Base-by-base conservation (phyloP, 1,140 invertebrate species). In the Drosophila athabasca region DNA sequence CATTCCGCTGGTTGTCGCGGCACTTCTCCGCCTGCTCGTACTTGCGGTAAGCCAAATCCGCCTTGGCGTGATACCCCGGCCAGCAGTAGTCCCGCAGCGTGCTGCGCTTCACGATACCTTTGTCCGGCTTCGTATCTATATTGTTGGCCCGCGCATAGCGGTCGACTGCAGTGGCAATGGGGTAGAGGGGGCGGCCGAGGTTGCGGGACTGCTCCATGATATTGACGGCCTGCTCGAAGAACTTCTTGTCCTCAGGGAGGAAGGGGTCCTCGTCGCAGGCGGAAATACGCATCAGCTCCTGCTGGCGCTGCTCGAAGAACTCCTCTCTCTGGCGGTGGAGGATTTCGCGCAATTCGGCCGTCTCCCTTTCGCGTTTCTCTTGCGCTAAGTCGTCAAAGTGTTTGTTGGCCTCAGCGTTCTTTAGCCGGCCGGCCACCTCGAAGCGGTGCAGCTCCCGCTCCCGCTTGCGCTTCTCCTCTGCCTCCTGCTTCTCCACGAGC, bases 21-120 rank as follows among this genome's bases (percentile, higher is more conserved):
- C 83, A 88, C 6, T 41, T 62, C 24, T 89, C 76, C 0, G 67
- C 61, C 43, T 89, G 84, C 43, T 76, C 76, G 50, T 88, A 89
- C 39, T 88, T 89, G 3, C 60, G 48, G 29, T 65, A 89, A 44
- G 85, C 80, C 29, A 83, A 19, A 11, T 79, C 54, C 6, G 84
- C 83, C 29, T 88, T 83, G 26, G 76, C 68, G 19, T 31, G 50
- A 22, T 39, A 88, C 2, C 79, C 79, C 0, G 83, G 83, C 84
- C 79, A 88, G 62, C 83, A 88, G 19, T 17, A 19, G 24, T 88
- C 84, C 1, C 84, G 48, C 0, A 62, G 17, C 8, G 54, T 45
- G n/a, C 58, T 79, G 0, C 83, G 53, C 15, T 41, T 64, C 24
- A 77, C 44, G 15, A 62, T 9, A n/a, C 57, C 62, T 6, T 67